phyloP scores from a whole-genome alignment of 2,113 vertebrate genomes.

The Noturus placidus region DNA sequence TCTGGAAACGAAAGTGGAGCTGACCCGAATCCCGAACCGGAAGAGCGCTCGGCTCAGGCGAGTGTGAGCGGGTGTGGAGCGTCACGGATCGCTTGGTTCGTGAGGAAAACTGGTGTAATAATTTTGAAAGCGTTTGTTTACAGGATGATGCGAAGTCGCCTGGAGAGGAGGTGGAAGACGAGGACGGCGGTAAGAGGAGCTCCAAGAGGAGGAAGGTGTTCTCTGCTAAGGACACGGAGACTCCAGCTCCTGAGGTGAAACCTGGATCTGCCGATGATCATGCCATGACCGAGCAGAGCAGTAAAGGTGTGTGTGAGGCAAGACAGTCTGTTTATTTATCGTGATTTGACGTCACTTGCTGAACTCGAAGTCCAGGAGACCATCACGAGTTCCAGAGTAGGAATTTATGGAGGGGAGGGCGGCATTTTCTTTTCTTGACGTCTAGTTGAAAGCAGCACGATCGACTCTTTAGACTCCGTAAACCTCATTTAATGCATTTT shows the following conservation, averaged over 20 bases:
- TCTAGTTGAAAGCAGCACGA: not conserved
- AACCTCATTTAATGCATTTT: not conserved
- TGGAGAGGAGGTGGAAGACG: not conserved
- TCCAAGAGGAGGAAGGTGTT: constrained; percentile 66
- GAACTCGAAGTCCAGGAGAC: no score
- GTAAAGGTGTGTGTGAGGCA: constrained; percentile 42
- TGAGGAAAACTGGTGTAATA: not conserved
- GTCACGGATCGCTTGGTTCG: not conserved
- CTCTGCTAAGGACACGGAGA: constrained; percentile 6
- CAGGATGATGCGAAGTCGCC: constrained; percentile 42
- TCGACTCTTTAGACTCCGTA: not conserved
- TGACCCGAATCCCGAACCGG: constrained; percentile 16
- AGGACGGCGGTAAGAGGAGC: not conserved
- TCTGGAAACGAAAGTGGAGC: constrained; percentile 5
- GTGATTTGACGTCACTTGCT: not conserved
- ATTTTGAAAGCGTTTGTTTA: not conserved
- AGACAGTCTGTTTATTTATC: no score
- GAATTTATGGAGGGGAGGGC: not conserved
- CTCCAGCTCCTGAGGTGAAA: constrained; percentile 30
- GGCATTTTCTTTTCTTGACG: not conserved
- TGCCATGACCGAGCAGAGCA: not conserved
- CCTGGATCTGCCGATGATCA: constrained; percentile 22
- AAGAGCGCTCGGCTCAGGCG: constrained; percentile 53
- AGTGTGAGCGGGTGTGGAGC: not conserved
- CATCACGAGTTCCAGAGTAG: no score